Evolutionary conservation across 2,113 vertebrate genomes (phyloP).

Genomic region (Synchiropus splendidus): DNA sequence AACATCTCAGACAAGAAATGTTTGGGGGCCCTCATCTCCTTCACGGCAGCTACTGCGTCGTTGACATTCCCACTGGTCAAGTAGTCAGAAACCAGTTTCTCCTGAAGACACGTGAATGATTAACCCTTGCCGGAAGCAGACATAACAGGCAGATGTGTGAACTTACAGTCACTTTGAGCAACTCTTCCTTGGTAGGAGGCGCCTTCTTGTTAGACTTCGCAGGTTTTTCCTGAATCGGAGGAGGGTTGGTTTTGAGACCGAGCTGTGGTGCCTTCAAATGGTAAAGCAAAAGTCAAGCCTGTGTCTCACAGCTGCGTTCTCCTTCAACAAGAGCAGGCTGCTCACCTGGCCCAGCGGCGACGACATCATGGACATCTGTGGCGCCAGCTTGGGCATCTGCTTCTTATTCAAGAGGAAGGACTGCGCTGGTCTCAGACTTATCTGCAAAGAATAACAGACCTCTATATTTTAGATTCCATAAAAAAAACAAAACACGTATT

Average conservation of each 20-base stretch:
- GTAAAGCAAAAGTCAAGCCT: neutral
- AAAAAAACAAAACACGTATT: too few relatives aligned
- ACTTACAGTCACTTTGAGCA: slow-evolving; percentile 89
- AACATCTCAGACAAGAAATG: slow-evolving; percentile 92
- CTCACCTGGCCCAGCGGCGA: slow-evolving; percentile 84
- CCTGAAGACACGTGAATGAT: slow-evolving; percentile 55
- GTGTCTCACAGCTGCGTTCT: neutral
- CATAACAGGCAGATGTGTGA: neutral
- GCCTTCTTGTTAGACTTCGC: slow-evolving; percentile 89
- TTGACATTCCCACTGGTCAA: slow-evolving; percentile 82
- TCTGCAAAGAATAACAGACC: slow-evolving; percentile 55
- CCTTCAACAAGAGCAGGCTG: neutral
- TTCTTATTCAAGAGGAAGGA: slow-evolving; percentile 94
- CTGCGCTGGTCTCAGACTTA: slow-evolving; percentile 97
- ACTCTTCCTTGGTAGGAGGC: slow-evolving; percentile 90
- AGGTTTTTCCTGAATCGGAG: slow-evolving; percentile 96
- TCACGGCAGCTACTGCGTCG: slow-evolving; percentile 77
- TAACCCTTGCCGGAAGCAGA: too few relatives aligned
- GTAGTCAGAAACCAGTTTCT: slow-evolving; percentile 83
- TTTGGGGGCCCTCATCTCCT: slow-evolving; percentile 91
- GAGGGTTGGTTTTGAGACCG: slow-evolving; percentile 94
- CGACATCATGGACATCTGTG: slow-evolving; percentile 91
- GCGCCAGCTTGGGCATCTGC: slow-evolving; percentile 94
- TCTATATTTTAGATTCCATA: too few relatives aligned
- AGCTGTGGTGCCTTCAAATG: slow-evolving; percentile 76